Base-by-base conservation (phyloP, 2,113 vertebrate genomes). In the Dascyllus trimaculatus region DNA sequence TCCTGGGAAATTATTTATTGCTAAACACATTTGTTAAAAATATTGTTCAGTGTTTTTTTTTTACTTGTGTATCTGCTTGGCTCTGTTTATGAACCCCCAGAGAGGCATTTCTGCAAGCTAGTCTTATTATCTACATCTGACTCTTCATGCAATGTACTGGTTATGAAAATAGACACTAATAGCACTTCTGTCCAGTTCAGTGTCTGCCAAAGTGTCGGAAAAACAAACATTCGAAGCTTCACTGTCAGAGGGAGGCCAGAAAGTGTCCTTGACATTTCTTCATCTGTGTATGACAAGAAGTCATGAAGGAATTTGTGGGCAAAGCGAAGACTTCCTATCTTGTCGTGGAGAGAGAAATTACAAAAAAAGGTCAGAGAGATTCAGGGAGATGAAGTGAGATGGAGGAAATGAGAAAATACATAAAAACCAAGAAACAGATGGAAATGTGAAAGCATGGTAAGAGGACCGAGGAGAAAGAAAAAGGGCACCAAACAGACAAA, bases 241-340 rank as follows among this genome's bases (percentile, higher is more conserved):
- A 53, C 17, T 46, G 56, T 48, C 13, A 60, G 72, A 5, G 11
- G 48, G 32, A 61, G 62, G 38, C 60, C 52, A 18, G 10, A 17
- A 43, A 40, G 19, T 43, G 65, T 79, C 71, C 63, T 74, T 75
- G 46, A 40, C 52, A 46, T 71, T 59, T 77, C 49, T 61, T 24
- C 45, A 53, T 77, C 24, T 62, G 48, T 59, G 10, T 54, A 61
- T 25, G 51, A 60, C 38, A 60, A 14, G 43, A 35, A 70, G 11
- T 15, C 8, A 13, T 60, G 22, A 19, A 73, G 35, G 38, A 64
- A 60, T 59, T 4, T n/a, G 64, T 51, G 64, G 40, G 69, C 63
- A 60, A 26, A 56, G 56, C 40, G 24, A 78, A 9, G 43, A 38
- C 25, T 4, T 4, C 13, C 25, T 62, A 35, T 74, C 35, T 40